Evolutionary conservation across 2,888 invertebrate species (phyloP).

Genomic region (Aspidiotus destructor): DNA sequence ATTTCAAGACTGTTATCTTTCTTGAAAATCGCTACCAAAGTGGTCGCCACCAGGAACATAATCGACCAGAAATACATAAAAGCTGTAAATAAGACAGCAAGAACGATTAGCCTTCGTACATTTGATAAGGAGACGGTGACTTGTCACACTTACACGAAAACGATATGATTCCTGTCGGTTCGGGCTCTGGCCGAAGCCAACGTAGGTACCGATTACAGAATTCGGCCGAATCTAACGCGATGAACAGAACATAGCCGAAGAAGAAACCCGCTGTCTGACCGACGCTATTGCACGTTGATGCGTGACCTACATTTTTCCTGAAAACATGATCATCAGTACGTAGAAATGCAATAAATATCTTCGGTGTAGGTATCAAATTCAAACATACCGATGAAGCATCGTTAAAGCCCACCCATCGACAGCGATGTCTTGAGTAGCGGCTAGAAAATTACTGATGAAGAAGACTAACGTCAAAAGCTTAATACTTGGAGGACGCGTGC

Average conservation of each 20-base stretch:
- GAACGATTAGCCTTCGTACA: not conserved
- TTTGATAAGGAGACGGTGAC: not conserved
- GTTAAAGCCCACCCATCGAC: constrained; percentile 99
- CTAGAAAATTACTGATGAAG: constrained; percentile 85
- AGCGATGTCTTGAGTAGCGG: constrained; percentile 98
- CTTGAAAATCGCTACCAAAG: constrained; percentile 46
- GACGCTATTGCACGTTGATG: constrained; percentile 96
- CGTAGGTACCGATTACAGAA: constrained; percentile 70
- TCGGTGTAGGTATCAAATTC: not conserved
- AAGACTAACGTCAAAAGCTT: constrained; percentile 69
- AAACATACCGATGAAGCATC: constrained; percentile 75
- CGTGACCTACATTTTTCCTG: constrained; percentile 90
- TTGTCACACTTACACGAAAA: constrained; percentile 23
- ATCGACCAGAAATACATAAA: constrained; percentile 94
- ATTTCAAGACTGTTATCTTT: constrained; percentile 25
- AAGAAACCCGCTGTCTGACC: constrained; percentile 98
- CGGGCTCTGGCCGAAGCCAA: constrained; percentile 55
- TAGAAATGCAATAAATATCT: not conserved
- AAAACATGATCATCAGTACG: constrained; percentile 39
- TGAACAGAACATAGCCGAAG: constrained; percentile 89
- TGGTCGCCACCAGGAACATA: constrained; percentile 80
- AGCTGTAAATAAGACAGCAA: constrained; percentile 48
- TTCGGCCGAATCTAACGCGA: constrained; percentile 88
- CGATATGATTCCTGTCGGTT: constrained; percentile 23
- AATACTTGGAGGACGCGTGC: constrained; percentile 31